Evolutionary conservation across 2,113 vertebrate species (phyloP), one percentile per base, ranked within the genome.

Genomic region (Vicugna pacos): DNA sequence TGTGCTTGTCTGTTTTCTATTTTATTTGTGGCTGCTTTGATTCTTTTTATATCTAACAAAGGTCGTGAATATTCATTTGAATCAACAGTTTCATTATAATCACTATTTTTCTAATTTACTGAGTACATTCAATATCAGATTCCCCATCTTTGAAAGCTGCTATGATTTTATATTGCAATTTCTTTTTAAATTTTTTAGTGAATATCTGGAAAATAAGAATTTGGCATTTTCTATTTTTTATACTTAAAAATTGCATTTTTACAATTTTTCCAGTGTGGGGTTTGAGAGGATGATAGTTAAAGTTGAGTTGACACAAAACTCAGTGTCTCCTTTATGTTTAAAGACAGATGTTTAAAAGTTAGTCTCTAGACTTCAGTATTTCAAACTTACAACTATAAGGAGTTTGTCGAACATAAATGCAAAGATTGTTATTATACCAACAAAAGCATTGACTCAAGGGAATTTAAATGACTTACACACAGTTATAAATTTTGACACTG

Each of bases 201-300:
- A 48, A 42, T 85, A 56, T 84, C 85, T 67, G 30, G n/a, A 83
- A 93, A 93, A 67, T 32, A 70, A 84, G 65, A 84, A 50, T 79
- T 58, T 93, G 70, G 2, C 8, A 56, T 76, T 82, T 60, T 77
- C 38, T 94, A 30, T 22, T 52, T 76, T 89, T 89, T 70, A 46
- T 81, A 70, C 5, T 50, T 80, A 83, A 93, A 96, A 83, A 20
- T 86, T 6, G 30, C 32, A 80, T 81, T 95, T 46, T 64, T 26
- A 82, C 3, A 56, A 26, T 72, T 92, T 96, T 84, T 30, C 24
- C 28, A 82, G 6, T 48, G 10, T 92, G 64, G 4, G 67, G 35
- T 80, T 91, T 80, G 17, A 91, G 38, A 72, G 65, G 42, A 42
- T 52, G 48, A 54, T 46, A 58, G n/a, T 56, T 70, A 93, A 82